Evolutionary conservation across 2,888 invertebrate species (phyloP), one percentile per base, ranked within the genome.

Genomic region (Auanema sp.): DNA sequence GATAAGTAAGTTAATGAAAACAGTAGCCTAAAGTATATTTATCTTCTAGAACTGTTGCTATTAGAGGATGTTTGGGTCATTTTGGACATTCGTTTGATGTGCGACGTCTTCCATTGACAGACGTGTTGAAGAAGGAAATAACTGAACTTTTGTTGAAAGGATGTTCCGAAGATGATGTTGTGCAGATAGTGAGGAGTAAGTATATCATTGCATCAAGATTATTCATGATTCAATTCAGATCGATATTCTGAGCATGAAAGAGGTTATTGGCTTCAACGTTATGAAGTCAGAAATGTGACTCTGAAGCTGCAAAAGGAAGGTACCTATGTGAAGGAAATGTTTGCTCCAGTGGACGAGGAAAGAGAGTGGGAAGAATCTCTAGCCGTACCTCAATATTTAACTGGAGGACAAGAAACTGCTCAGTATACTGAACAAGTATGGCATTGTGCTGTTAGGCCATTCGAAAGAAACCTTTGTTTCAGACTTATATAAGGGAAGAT

Each of bases 31-130:
- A 59, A 12, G 5, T 33, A 11, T 56, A 18, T 43, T 47, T 4
- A 3, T 14, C 16, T 62, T 58, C 16, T 61, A 75, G 75, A 40
- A 58, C 65, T 21, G 68, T 76, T 1, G 41, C 65, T 1, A 60
- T 76, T 3, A 67, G 69, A 18, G 72, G 75, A 11, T 76, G 75
- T 50, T 66, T 71, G 6, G 65, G 68, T 8, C 75, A 76, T 54
- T 65, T 66, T 18, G 75, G 75, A 0, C 75, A 76, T 52, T 64
- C 65, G 0, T 42, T 54, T 2, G 67, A 70, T 47, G 66, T 72
- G 2, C 60, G 69, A 1, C 24, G 54, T 0, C 64, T 76, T 25
- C 75, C 75, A 1, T 18, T 76, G 8, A 66, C 73, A 0, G 66
- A 68, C 1, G 41, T 56, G 1, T 63, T 73, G 10, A 57, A 60